Evolutionary conservation across 2,888 invertebrate genomes (phyloP), one percentile per base, ranked within the genome.

Genomic region (Nomada ferruginata): DNA sequence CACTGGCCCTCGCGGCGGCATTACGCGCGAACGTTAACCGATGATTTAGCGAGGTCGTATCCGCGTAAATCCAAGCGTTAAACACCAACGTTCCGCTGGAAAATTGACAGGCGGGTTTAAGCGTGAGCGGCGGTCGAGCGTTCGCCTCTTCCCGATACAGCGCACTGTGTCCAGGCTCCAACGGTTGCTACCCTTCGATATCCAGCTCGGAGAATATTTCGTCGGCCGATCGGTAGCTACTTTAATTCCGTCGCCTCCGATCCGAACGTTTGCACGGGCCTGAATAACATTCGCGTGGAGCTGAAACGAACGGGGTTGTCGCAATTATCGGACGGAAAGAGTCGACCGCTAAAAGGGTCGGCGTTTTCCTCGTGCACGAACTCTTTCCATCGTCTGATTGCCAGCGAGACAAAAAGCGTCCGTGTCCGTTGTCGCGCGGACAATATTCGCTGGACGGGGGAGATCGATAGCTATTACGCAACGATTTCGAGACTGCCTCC

Each of bases 11-110:
- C 87, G 84, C 83, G 79, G 84, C 71, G 83, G 90, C 83, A 92
- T 91, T 91, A 91, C 79, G 80, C 76, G 85, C 71, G 81, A 83
- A 82, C 87, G 84, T 87, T 87, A 87, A 89, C 84, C 76, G 80
- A 84, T 90, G 91, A 92, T 92, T 91, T 90, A 92, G 85, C 85
- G 89, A 64, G 85, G 79, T 80, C 76, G 69, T 71, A 85, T 82
- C 83, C 63, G 50, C 70, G 65, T 85, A 76, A 84, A 36, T 36
- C 36, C 79, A 82, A 82, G 76, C 76, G 36, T 84, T 90, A 84
- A 86, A 76, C 81, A 82, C 71, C 36, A 63, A 73, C 79, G 84
- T 85, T 85, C 80, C 82, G 84, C 78, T 82, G 82, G 82, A 84
- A 89, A 90, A 90, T 90, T 89, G 90, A 90, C 88, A 85, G 85